A percentile compares a stretch with the other conserved stretches of the same genome.
These are phyloP conservation scores for Branchellion lobata DNA, from an alignment of 2,888 invertebrate species.

Conservation along the genomic window DNA sequence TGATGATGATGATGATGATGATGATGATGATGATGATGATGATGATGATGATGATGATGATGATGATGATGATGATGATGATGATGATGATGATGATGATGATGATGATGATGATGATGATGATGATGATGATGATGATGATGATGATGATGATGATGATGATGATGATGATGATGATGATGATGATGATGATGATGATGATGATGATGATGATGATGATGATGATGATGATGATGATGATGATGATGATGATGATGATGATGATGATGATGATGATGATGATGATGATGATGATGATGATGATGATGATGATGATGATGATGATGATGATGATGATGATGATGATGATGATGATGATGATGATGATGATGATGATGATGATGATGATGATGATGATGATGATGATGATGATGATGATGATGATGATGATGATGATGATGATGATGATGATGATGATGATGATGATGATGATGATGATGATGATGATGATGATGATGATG, in stretches of 20 bases:
- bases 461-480: not conserved
- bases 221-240: not conserved
- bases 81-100: not conserved
- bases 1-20: slow-evolving; percentile 7
- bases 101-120: slow-evolving; percentile 10
- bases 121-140: slow-evolving; percentile 2
- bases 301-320: slow-evolving; percentile 11
- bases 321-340: not conserved
- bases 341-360: slow-evolving; percentile 10
- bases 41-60: not conserved
- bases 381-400: not conserved
- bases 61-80: slow-evolving; percentile 11
- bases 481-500: slow-evolving; percentile 7
- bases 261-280: slow-evolving; percentile 4
- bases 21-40: slow-evolving; percentile 4
- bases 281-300: not conserved
- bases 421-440: not conserved
- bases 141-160: not conserved
- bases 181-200: not conserved
- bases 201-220: slow-evolving; percentile 14
- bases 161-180: slow-evolving; percentile 17
- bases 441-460: slow-evolving; percentile 14
- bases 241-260: slow-evolving; percentile 7
- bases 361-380: slow-evolving; percentile 2
- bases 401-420: slow-evolving; percentile 17